A percentile compares a stretch with the other conserved stretches of the same genome.
Conservation (phyloP, 2,113 vertebrate genomes). For the Ptilonorhynchus violaceus region DNA sequence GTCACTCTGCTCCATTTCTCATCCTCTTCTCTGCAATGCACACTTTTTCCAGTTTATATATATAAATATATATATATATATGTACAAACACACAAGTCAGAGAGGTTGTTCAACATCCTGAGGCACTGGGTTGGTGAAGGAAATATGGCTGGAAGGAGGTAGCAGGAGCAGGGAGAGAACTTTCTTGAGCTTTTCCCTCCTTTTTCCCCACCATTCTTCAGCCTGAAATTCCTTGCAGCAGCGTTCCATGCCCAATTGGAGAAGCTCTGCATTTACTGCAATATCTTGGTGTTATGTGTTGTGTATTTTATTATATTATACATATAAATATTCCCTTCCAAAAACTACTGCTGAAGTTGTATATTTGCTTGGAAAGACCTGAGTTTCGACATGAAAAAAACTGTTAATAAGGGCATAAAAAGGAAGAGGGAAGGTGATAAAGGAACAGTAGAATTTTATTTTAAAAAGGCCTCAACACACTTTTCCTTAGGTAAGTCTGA, state of each 20-base stretch:
- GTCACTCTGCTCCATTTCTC: neutral
- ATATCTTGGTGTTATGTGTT: neutral
- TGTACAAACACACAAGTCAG: neutral
- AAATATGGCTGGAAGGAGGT: neutral
- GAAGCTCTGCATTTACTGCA: neutral
- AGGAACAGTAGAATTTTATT: neutral
- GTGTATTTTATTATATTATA: neutral
- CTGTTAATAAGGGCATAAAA: neutral
- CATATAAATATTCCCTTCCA: neutral
- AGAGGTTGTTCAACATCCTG: neutral
- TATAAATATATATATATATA: neutral
- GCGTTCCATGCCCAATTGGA: fast-evolving
- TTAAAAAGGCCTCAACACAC: neutral
- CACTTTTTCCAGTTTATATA: neutral
- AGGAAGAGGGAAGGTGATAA: neutral
- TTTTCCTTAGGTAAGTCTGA: neutral
- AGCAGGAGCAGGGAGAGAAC: neutral
- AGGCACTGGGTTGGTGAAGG: neutral
- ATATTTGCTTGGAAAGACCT: neutral
- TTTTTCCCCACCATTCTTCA: neutral
- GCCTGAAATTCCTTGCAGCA: neutral
- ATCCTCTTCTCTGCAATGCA: neutral
- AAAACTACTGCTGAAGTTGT: neutral
- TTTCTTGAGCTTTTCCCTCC: neutral
- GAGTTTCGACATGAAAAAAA: neutral